phyloP scores from a whole-genome alignment of 1,140 invertebrate genomes.

The Philotrypesis tridentata region DNA sequence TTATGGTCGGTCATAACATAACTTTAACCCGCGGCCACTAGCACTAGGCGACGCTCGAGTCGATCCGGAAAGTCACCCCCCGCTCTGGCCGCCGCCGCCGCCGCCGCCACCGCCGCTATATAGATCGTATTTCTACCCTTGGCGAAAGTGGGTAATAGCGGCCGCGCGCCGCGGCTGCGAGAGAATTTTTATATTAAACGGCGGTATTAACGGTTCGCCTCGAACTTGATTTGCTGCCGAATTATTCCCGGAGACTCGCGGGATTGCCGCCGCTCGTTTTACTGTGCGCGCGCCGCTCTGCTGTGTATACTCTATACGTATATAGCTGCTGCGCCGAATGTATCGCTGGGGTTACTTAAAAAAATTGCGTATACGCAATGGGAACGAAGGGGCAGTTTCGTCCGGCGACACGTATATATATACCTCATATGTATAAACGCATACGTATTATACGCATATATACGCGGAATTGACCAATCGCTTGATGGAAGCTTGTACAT shows the following conservation, averaged over 20 bases:
- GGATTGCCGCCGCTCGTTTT: too few species aligned
- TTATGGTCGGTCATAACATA: constrained; percentile 69
- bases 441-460: too few species aligned
- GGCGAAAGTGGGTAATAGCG: background rate
- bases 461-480: too few species aligned
- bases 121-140: background rate
- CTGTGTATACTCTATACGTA: too few species aligned
- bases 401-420: too few species aligned
- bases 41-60: background rate
- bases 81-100: too few species aligned
- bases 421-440: too few species aligned
- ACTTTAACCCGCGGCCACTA: constrained; percentile 56
- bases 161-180: background rate
- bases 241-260: background rate
- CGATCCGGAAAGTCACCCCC: background rate
- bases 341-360: background rate
- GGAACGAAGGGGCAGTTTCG: too few species aligned
- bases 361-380: background rate
- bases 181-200: constrained; percentile 43
- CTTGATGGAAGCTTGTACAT: too few species aligned
- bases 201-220: background rate
- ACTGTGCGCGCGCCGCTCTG: too few species aligned
- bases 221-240: constrained; percentile 8
- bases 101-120: too few species aligned
- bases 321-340: background rate